These are phyloP conservation scores for Meriones unguiculatus DNA, from an alignment of 2,113 vertebrate species.

Conservation along the genomic window DNA sequence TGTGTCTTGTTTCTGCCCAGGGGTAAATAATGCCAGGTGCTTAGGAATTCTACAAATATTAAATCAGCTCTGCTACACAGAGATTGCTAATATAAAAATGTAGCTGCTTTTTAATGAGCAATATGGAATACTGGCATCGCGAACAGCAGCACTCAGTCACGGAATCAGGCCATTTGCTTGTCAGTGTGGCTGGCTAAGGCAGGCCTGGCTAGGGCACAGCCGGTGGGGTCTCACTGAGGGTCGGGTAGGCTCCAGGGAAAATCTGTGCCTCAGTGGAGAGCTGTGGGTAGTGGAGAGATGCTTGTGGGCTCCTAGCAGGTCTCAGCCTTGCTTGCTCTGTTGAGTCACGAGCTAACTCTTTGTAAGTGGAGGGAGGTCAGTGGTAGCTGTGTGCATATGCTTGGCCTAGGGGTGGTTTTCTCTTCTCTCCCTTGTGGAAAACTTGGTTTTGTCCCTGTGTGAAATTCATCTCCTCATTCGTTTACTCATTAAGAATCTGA, in stretches of 20 bases:
- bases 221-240: not conserved
- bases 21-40: not conserved
- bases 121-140: not conserved
- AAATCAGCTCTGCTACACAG: not conserved
- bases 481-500: not conserved
- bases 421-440: not conserved
- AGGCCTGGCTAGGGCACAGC: not conserved
- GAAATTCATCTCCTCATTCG: not conserved
- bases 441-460: not conserved
- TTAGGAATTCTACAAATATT: not conserved
- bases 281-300: fast-evolving
- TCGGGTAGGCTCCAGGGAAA: not conserved
- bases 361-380: not conserved
- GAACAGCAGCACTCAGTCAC: not conserved
- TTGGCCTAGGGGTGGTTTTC: not conserved
- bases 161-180: not conserved
- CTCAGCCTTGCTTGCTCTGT: not conserved
- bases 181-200: not conserved
- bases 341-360: not conserved
- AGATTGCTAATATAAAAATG: not conserved
- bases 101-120: not conserved
- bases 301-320: not conserved
- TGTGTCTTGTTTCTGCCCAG: not conserved
- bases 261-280: not conserved
- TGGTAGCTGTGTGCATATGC: no score